Base-by-base conservation (phyloP, 2,113 vertebrate species). In the Neogale vison region DNA sequence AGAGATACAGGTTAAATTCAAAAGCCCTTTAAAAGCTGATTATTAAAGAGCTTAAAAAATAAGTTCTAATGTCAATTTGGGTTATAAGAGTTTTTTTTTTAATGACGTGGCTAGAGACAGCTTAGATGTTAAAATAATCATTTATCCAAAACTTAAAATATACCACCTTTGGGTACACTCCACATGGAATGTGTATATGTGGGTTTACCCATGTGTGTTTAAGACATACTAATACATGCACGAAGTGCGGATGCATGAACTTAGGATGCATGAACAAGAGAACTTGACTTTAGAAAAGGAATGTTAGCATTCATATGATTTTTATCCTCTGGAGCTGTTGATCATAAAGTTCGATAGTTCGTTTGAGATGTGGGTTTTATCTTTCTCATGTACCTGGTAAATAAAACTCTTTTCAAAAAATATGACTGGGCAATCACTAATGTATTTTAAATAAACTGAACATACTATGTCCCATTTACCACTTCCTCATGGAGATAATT, bases 401-500 rank as follows among this genome's bases (percentile, higher is more conserved):
- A 63, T 92, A 92, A 84, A 90, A 92, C 39, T 89, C 67, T 65
- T 93, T 88, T 96, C 96, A 52, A 47, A 82, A 47, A 72, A 65
- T 83, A 98, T 74, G 74, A 95, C 55, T 72, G 76, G 96, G 50
- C 50, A 95, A 67, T 71, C 74, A 87, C 93, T 98, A 96, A 94
- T 74, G 92, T 96, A 95, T 92, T 97, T 94, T 96, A 97, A 86
- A 85, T 69, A 69, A 12, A 47, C 89, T 59, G 97, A 98, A 97
- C 29, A 86, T 0, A 1, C 82, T 96, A 86, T 67, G 71, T 72
- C 94, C 3, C 67, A 94, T 89, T 82, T 95, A 10, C 42, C 55
- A 61, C 79, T 96, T 96, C 96, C 97, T 96, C 83, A 93, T 82
- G 95, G 93, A 98, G 23, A 50, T 77, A 90, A 94, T 97, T 98